Base-by-base conservation (phyloP, 92 coral and sea anemone species). In the Paramuricea clavata region DNA sequence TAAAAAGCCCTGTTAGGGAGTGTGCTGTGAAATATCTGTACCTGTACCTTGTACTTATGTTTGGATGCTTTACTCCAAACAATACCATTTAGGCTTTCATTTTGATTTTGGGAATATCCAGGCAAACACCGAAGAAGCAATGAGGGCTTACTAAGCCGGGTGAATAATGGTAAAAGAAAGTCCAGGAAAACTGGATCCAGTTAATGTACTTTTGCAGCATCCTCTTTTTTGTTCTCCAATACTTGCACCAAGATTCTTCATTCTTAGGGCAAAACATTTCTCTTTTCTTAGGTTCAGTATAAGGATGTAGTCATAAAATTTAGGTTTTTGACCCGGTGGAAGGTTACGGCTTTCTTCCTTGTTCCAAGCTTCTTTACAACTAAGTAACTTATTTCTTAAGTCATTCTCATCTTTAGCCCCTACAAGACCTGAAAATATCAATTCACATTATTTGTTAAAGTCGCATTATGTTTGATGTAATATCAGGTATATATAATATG, bases 191-290 rank as follows among this genome's bases (percentile, higher is more conserved):
- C 76, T 5, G 78, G 77, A 49, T 83, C 87, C 0, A 83, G 68
- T 41, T 83, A 64, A 23, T 83, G 32, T 34, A 69, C 57, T 65
- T 49, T 71, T 41, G 68, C 27, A 49, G 47, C 81, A 42, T 60
- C 19, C 44, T 39, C 83, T 60, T 88, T 65, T 88, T 82, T 39
- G 44, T 39, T 39, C 44, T 39, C 9, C 4, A 4, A 65, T 56
- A 74, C 82, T 60, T 88, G 76, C 91, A 88, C 69, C 88, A 82
- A 12, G 83, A 88, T 25, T 88, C 83, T 39, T 39, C 44, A 3
- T 39, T 39, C 47, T 31, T 39, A 54, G 91, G 91, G 87, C 82
- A 81, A 74, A 49, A 87, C 19, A 49, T 49, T 22, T 87, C 81
- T 47, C 90, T 78, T 11, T 64, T 42, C 17, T 78, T 65, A 2